Evolutionary conservation across 2,888 invertebrate species (phyloP).

Genomic region (Piscicola geometra): DNA sequence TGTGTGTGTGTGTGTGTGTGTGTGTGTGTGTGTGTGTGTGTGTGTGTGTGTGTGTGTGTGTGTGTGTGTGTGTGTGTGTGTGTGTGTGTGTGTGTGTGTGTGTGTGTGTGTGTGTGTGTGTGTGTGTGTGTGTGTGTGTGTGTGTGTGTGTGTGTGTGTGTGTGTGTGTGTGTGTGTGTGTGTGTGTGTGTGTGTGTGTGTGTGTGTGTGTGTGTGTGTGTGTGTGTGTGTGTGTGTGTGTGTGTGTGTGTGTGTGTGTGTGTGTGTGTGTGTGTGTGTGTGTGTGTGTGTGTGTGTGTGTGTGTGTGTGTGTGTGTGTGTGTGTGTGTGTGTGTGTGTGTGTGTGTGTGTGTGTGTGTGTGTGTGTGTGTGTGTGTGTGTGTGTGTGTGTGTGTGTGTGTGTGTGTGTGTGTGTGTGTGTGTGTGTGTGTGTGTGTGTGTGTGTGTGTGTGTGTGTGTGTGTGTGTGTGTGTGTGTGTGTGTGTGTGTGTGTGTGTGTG

Average conservation of each 20-base stretch:
- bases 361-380: no score
- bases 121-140: constrained; percentile 5
- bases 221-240: constrained; percentile 18
- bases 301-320: no score
- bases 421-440: no score
- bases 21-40: constrained; percentile 19
- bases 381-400: no score
- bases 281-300: no score
- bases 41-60: constrained; percentile 19
- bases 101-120: constrained; percentile 15
- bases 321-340: no score
- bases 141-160: constrained; percentile 9
- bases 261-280: constrained; percentile 11
- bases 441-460: no score
- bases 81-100: constrained; percentile 18
- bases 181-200: constrained; percentile 3
- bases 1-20: constrained; percentile 8
- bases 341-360: no score
- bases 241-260: constrained; percentile 17
- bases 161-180: constrained; percentile 8
- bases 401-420: no score
- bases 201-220: constrained; percentile 26
- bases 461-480: no score
- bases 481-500: constrained; percentile 4
- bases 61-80: constrained; percentile 23